Conservation (phyloP, 2,888 invertebrate genomes). For the Linnaemya tessellans region DNA sequence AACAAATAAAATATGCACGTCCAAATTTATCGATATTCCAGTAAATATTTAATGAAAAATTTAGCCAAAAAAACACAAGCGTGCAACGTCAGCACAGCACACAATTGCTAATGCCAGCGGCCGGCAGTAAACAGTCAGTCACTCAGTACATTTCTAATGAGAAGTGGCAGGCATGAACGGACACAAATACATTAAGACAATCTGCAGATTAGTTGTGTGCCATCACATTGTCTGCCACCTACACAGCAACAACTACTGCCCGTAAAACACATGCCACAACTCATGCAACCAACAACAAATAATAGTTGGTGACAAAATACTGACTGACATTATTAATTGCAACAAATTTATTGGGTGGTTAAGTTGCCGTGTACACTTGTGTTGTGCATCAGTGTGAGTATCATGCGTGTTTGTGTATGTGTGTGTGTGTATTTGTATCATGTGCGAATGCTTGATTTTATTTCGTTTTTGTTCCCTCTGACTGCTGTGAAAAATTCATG, state of each 20-base stretch:
- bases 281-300: slow-evolving; percentile 47
- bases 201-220: slow-evolving; percentile 21
- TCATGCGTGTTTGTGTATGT: background rate
- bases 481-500: background rate
- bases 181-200: slow-evolving; percentile 23
- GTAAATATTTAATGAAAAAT: slow-evolving; percentile 6
- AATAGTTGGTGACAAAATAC: slow-evolving; percentile 70
- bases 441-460: background rate
- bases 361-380: slow-evolving; percentile 48
- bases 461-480: background rate
- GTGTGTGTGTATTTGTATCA: background rate
- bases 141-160: slow-evolving; percentile 53
- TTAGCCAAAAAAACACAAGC: slow-evolving; percentile 11
- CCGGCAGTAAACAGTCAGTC: background rate
- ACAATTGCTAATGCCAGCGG: slow-evolving; percentile 20
- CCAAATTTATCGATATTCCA: slow-evolving; percentile 1
- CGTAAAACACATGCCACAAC: background rate
- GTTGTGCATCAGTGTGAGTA: background rate
- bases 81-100: slow-evolving; percentile 1
- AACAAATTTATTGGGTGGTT: slow-evolving; percentile 67
- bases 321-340: slow-evolving; percentile 70
- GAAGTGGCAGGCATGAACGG: slow-evolving; percentile 46
- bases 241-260: background rate
- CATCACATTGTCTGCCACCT: background rate
- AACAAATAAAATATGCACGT: background rate